A percentile compares a stretch with the other conserved stretches of the same genome.
Conservation (phyloP, 2,113 vertebrate genomes). For the Lichenostomus cassidix region DNA sequence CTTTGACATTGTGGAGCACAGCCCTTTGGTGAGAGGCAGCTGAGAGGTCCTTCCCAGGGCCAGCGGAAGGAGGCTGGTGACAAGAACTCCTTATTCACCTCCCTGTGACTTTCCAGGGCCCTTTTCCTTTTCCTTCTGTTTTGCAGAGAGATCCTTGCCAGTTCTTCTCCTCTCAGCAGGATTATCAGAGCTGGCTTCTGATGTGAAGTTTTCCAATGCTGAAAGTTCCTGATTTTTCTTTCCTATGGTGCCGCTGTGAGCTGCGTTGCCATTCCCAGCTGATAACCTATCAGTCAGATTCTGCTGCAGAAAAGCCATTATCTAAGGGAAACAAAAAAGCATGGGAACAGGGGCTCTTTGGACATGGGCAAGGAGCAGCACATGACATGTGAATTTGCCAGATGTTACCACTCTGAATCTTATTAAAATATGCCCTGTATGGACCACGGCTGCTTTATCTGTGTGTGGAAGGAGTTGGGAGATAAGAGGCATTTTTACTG, state of each 20-base stretch:
- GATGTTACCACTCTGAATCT: constrained; percentile 44
- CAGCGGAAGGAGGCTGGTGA: not conserved
- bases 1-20: not conserved
- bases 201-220: not conserved
- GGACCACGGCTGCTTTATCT: not conserved
- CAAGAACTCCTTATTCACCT: not conserved
- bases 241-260: fast-evolving
- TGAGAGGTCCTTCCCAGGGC: constrained; percentile 8
- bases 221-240: not conserved
- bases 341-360: constrained; percentile 19
- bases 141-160: not conserved
- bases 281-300: not conserved
- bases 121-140: constrained; percentile 52
- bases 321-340: constrained; percentile 40
- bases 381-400: constrained; percentile 58
- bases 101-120: constrained; percentile 9
- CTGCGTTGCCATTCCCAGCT: not conserved
- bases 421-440: constrained; percentile 12
- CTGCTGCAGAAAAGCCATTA: not conserved
- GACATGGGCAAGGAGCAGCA: not conserved
- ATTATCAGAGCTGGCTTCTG: constrained; percentile 14
- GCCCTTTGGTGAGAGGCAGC: not conserved
- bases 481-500: not conserved
- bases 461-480: not conserved
- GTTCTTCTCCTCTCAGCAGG: not conserved